Conservation (phyloP, 2,888 invertebrate genomes). For the Caprella mutica region DNA sequence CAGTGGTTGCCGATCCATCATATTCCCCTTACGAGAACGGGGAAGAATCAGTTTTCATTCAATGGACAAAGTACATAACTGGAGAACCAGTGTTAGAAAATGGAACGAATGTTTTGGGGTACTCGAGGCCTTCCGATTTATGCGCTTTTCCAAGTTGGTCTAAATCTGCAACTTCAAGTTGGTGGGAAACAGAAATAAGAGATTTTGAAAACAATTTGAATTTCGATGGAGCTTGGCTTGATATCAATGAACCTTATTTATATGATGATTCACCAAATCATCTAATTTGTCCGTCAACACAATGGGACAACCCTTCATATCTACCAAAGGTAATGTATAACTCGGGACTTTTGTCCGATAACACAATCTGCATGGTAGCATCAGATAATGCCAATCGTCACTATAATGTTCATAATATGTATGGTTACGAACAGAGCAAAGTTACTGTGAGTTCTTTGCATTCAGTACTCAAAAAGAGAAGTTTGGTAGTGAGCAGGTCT, state of each 20-base stretch:
- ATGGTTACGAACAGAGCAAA: conserved; percentile 36
- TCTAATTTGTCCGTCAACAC: too few relatives aligned
- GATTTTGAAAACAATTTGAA: too few relatives aligned
- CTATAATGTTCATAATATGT: conserved; percentile 39
- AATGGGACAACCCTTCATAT: too few relatives aligned
- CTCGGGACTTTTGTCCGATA: conserved; percentile 24
- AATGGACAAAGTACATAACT: conserved; percentile 44
- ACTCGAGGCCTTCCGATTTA: too few relatives aligned
- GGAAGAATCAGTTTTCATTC: conserved; percentile 41
- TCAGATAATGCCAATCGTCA: conserved; percentile 29
- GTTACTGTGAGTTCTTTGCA: conserved; percentile 28
- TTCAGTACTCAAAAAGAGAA: conserved; percentile 10
- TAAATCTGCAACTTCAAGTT: too few relatives aligned
- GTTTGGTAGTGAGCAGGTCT: conserved; percentile 32
- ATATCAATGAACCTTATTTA: too few relatives aligned
- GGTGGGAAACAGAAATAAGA: too few relatives aligned
- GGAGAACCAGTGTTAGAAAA: conserved; percentile 43
- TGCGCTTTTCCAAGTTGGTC: too few relatives aligned
- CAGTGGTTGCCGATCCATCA: conserved; percentile 23
- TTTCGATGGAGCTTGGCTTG: too few relatives aligned
- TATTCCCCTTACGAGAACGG: conserved; percentile 39
- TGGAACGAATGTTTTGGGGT: too few relatives aligned
- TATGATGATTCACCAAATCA: too few relatives aligned
- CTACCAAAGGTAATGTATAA: too few relatives aligned
- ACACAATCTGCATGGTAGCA: conserved; percentile 26